phyloP scores from a whole-genome alignment of 2,888 invertebrate species.

The Nemotelus pantherinus region DNA sequence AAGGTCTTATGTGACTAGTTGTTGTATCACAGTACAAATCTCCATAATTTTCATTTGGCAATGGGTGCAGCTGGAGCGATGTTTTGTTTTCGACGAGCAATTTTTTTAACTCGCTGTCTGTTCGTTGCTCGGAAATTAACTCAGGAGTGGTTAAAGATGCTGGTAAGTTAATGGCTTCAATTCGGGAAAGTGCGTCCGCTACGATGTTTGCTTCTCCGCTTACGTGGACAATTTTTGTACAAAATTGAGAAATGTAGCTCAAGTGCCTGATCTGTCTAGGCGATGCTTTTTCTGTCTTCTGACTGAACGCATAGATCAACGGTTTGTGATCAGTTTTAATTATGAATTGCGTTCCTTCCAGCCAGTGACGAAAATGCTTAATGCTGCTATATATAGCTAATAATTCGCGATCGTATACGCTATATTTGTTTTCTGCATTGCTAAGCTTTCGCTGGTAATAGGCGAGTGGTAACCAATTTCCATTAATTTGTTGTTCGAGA shows the following conservation, averaged over 20 bases:
- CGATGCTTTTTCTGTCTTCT: neutral
- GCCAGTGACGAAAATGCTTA: too few species aligned
- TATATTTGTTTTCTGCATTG: too few species aligned
- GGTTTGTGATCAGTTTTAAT: neutral
- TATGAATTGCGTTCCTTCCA: neutral
- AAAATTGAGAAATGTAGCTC: neutral
- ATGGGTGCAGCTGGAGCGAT: neutral
- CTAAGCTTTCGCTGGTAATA: too few species aligned
- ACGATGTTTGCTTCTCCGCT: neutral
- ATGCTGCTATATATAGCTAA: too few species aligned
- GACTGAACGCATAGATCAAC: neutral
- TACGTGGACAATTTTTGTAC: neutral
- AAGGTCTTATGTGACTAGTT: neutral
- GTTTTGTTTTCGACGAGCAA: neutral
- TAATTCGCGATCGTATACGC: neutral
- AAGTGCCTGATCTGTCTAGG: neutral
- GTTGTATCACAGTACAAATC: neutral
- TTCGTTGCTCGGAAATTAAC: neutral
- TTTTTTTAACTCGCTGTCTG: neutral
- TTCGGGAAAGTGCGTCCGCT: neutral
- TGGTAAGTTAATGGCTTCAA: neutral
- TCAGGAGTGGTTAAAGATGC: neutral
- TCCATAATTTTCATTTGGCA: neutral
- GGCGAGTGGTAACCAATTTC: neutral
- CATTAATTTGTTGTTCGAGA: neutral